A percentile compares a stretch with the other conserved stretches of the same genome.
Conservation (phyloP, 2,888 invertebrate species). For the Polietes domitor region DNA sequence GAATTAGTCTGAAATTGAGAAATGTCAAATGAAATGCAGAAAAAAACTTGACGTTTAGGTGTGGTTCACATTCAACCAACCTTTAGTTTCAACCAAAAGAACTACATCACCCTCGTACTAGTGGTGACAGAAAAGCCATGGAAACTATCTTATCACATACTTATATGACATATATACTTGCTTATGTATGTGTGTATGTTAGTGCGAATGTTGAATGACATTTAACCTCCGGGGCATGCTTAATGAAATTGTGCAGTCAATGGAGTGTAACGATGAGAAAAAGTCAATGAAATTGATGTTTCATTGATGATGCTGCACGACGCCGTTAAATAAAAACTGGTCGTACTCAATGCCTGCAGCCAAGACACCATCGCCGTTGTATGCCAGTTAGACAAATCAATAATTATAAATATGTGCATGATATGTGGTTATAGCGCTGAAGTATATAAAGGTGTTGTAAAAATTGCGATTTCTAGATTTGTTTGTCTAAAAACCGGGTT, state of each 20-base stretch:
- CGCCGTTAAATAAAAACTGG: neutral
- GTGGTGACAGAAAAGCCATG: neutral
- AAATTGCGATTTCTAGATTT: too few relatives aligned
- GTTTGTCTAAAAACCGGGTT: too few relatives aligned
- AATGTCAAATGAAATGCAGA: too few relatives aligned
- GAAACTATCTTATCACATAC: neutral
- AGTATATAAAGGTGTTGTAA: too few relatives aligned
- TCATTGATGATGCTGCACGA: constrained; percentile 67
- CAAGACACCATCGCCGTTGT: neutral
- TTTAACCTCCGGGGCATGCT: constrained; percentile 71
- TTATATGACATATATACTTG: neutral
- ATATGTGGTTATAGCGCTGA: too few relatives aligned
- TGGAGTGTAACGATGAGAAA: constrained; percentile 79
- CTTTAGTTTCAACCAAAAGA: too few relatives aligned
- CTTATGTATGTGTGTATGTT: neutral
- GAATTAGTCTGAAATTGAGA: too few relatives aligned
- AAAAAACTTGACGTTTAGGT: too few relatives aligned
- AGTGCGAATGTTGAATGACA: constrained; percentile 20
- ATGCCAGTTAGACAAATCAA: constrained; percentile 1
- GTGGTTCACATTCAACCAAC: too few relatives aligned
- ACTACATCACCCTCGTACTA: neutral
- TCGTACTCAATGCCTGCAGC: neutral
- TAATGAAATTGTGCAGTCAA: constrained; percentile 80
- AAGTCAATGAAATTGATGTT: constrained; percentile 79
- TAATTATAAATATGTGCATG: neutral